Base-by-base conservation (phyloP, 2,797 vertebrate species). In the Notolepis coatsorum region DNA sequence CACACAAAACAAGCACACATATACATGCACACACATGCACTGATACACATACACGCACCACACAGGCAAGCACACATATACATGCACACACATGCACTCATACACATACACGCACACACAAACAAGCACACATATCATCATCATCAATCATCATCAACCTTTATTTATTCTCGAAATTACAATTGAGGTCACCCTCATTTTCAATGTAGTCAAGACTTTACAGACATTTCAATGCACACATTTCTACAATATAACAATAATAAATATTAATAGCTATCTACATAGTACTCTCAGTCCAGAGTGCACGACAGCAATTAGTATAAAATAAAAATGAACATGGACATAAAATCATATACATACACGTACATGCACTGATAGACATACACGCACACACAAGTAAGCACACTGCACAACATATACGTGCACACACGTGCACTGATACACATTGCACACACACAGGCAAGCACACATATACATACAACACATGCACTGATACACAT, bases 1-100 rank as follows among this genome's bases (percentile, higher is more conserved):
- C 17, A 9, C 38, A 10, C 20, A 5, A n/a, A n/a, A n/a, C n/a
- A n/a, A n/a, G n/a, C n/a, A n/a, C n/a, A n/a, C n/a, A n/a, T n/a
- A n/a, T n/a, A n/a, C n/a, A n/a, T n/a, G n/a, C n/a, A 50, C 77
- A 61, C 65, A 23, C 57, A 46, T 53, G 39, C 45, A 60, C 58
- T 47, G 56, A 28, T 39, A 30, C 47, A 45, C 46, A 58, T 38
- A 42, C 38, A 55, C 17, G 35, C 63, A 61, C 56, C 21, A 46
- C 42, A 13, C 46, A 33, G 42, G 47, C 53, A 59, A 37, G 33
- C 3, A 37, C 43, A 48, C 61, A 51, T 17, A 12, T 73, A 54
- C 53, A 28, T 7, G 3, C 52, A 1, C 25, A 6, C 24, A 24
- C 49, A 46, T 28, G 35, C 27, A 39, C 47, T 15, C 30, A 39